phyloP scores from a whole-genome alignment of 2,888 invertebrate genomes.

The Eurois occulta region DNA sequence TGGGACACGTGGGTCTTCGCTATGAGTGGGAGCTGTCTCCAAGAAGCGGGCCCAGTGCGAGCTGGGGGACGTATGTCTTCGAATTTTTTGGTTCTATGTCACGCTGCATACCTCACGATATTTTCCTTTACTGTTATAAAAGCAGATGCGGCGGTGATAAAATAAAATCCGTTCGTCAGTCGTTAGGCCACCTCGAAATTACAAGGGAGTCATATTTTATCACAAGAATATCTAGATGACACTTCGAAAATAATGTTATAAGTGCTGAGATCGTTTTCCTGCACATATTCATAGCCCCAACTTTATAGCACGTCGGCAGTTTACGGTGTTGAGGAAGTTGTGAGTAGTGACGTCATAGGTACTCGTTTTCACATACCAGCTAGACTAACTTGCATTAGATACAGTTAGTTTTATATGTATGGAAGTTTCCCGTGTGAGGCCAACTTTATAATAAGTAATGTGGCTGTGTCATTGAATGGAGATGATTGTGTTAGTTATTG shows the following conservation, averaged over 20 bases:
- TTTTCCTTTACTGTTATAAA: background rate
- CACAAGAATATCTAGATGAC: background rate
- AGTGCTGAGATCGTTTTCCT: background rate
- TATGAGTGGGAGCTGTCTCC: background rate
- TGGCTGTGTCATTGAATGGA: background rate
- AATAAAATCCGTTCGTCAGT: background rate
- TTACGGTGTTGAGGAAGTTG: constrained; percentile 25
- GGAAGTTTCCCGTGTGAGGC: constrained; percentile 18
- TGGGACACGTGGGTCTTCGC: background rate
- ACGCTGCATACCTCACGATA: background rate
- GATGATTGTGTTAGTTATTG: background rate
- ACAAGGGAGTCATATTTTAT: background rate
- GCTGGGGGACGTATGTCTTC: background rate
- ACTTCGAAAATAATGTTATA: background rate
- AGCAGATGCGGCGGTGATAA: too few species aligned
- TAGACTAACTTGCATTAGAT: background rate
- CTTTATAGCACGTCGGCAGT: constrained; percentile 5
- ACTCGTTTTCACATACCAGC: constrained; percentile 37
- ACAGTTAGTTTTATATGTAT: constrained; percentile 23
- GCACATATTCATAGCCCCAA: constrained; percentile 12
- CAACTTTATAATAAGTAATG: background rate
- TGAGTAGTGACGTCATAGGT: constrained; percentile 40
- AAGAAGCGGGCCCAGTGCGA: background rate
- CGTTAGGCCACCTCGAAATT: background rate
- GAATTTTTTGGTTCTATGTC: background rate